Percentiles rank a stretch among this genome's conserved stretches.
These are phyloP conservation scores for Casuarius casuarius DNA, from an alignment of 2,113 vertebrate genomes.

Conservation along the genomic window DNA sequence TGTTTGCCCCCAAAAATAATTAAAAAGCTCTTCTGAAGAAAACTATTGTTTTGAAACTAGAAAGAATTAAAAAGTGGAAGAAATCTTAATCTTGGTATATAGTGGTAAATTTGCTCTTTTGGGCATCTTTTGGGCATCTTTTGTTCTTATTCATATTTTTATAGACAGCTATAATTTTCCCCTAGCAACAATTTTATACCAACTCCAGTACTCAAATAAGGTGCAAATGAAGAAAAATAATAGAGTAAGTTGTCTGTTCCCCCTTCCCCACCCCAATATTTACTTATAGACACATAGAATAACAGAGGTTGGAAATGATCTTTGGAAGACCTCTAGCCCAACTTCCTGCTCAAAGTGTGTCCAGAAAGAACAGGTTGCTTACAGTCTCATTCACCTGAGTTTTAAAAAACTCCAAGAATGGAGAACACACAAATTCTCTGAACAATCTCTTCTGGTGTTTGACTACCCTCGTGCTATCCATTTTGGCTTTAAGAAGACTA, in stretches of 20 bases:
- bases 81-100: background rate
- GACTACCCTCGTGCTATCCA: background rate
- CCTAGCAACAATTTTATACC: background rate
- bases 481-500: background rate
- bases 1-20: background rate
- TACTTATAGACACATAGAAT: background rate
- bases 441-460: background rate
- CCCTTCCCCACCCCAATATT: background rate
- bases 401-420: background rate
- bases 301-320: background rate
- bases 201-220: background rate
- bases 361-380: background rate
- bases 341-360: background rate
- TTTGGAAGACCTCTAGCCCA: background rate
- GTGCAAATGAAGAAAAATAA: background rate
- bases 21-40: background rate
- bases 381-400: rapidly evolving
- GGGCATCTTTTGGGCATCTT: background rate
- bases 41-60: background rate
- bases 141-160: background rate
- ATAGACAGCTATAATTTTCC: background rate
- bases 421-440: background rate
- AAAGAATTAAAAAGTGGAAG: background rate
- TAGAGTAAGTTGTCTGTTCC: background rate
- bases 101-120: background rate